These are phyloP conservation scores for Nymphalis c-album DNA, from an alignment of 2,888 invertebrate genomes.

Conservation along the genomic window DNA sequence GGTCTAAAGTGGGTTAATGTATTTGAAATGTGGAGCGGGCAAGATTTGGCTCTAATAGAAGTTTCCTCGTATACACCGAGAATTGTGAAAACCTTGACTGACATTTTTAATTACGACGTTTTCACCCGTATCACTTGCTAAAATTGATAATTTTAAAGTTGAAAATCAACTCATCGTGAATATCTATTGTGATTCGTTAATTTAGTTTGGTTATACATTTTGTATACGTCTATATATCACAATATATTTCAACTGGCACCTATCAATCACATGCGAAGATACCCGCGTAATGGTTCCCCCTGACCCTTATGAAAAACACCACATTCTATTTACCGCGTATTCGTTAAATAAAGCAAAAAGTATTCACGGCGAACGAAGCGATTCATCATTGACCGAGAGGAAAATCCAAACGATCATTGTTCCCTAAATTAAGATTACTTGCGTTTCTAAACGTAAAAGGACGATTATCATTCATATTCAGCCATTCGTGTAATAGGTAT, in stretches of 20 bases:
- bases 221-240: neutral
- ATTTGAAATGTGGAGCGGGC: constrained; percentile 64
- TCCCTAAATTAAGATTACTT: constrained; percentile 33
- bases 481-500: no score
- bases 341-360: constrained; percentile 71
- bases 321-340: constrained; percentile 63
- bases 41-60: constrained; percentile 52
- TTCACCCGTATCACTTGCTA: constrained; percentile 47
- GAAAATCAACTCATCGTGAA: neutral
- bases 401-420: constrained; percentile 41
- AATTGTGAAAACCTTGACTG: constrained; percentile 59
- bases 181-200: neutral
- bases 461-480: no score
- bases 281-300: constrained; percentile 66
- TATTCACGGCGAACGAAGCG: constrained; percentile 52
- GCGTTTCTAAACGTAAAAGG: constrained; percentile 4
- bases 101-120: constrained; percentile 49
- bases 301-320: constrained; percentile 58
- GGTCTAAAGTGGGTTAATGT: constrained; percentile 72
- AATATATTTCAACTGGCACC: constrained; percentile 47
- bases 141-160: neutral
- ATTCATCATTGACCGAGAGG: constrained; percentile 63
- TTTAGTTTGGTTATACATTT: neutral
- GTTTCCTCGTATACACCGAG: constrained; percentile 47
- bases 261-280: constrained; percentile 71